phyloP scores from a whole-genome alignment of 1,140 invertebrate species.

The Ceratosolen fusciceps region DNA sequence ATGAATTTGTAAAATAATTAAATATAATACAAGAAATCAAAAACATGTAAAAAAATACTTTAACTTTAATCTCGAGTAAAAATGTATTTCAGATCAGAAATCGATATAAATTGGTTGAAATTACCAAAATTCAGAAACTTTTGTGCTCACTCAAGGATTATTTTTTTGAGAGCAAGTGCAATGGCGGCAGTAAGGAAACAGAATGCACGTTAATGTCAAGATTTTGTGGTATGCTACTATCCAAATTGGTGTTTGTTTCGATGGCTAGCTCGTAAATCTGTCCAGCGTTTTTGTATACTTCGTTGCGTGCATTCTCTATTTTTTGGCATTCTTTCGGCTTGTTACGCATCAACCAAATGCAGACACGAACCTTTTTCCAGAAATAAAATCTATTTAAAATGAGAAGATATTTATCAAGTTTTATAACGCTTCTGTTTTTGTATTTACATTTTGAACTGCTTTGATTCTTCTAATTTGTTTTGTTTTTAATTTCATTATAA shows the following conservation, averaged over 20 bases:
- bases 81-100: too few species aligned
- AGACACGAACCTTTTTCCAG: not conserved
- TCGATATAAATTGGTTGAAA: conserved; percentile 16
- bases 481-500: not conserved
- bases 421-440: too few species aligned
- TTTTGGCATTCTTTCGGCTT: conserved; percentile 1
- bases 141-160: not conserved
- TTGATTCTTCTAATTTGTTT: not conserved
- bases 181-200: not conserved
- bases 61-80: too few species aligned
- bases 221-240: conserved; percentile 6
- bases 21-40: too few species aligned
- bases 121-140: not conserved
- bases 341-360: not conserved
- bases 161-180: not conserved
- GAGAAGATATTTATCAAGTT: too few species aligned
- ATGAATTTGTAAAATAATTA: too few species aligned
- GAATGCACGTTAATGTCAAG: not conserved
- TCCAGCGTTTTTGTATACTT: conserved; percentile 16
- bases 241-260: not conserved
- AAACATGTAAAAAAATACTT: too few species aligned
- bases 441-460: too few species aligned
- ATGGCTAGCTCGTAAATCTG: conserved; percentile 31
- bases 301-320: conserved; percentile 17
- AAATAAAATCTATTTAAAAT: not conserved